These are phyloP conservation scores for Anser brachyrhynchus DNA, from an alignment of 2,113 vertebrate species.

Conservation along the genomic window DNA sequence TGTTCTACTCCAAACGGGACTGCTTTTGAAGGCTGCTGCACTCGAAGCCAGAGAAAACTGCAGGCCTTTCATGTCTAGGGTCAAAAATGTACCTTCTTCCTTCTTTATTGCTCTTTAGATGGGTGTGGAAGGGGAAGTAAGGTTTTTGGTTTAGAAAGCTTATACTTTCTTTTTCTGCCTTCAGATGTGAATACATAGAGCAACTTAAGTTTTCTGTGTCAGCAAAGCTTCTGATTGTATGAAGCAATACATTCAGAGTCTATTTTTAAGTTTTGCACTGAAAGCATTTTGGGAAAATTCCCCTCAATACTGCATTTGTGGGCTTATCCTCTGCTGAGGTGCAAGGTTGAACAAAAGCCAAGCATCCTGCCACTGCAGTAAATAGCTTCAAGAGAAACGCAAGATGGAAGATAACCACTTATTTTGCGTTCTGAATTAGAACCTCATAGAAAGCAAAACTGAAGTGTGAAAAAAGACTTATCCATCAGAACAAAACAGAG, in stretches of 20 bases:
- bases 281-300: not conserved
- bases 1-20: not conserved
- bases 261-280: not conserved
- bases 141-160: not conserved
- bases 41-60: not conserved
- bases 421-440: not conserved
- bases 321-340: not conserved
- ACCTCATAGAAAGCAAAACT: not conserved
- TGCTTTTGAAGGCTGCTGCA: not conserved
- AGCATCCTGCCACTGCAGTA: constrained; percentile 1
- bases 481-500: not conserved
- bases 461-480: not conserved
- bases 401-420: not conserved
- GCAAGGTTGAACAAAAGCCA: not conserved
- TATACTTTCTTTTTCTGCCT: not conserved
- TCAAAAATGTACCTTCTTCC: not conserved
- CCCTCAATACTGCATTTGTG: not conserved
- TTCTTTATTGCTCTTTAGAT: not conserved
- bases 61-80: not conserved
- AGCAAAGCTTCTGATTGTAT: not conserved
- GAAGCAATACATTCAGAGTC: not conserved
- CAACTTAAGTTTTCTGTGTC: not conserved
- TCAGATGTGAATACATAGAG: not conserved
- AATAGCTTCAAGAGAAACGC: not conserved
- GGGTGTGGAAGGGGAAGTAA: constrained; percentile 12